phyloP scores from a whole-genome alignment of 30 jellyfish, hydroid and myxozoan genomes.

The Hydra vulgaris region DNA sequence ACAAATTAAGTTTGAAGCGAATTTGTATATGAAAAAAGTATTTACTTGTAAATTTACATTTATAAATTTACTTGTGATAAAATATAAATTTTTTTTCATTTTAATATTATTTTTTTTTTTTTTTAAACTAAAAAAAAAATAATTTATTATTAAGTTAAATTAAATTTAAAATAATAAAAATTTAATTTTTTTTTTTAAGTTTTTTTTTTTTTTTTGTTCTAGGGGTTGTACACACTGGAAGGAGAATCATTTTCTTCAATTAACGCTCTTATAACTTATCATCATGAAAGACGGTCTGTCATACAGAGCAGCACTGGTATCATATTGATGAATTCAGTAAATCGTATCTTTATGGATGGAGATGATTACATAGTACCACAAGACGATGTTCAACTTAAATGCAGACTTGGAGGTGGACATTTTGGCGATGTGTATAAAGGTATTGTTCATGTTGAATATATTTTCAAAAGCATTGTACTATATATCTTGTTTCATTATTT shows the following conservation, averaged over 20 bases:
- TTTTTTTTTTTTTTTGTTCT: slow-evolving; percentile 13
- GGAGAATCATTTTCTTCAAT: slow-evolving; percentile 44
- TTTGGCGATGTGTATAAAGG: slow-evolving; percentile 84
- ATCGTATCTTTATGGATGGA: slow-evolving; percentile 52
- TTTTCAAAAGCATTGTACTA: too few species aligned
- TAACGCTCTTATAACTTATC: slow-evolving; percentile 43
- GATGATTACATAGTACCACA: slow-evolving; percentile 47
- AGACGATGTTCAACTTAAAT: slow-evolving; percentile 44
- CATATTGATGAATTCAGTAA: slow-evolving; percentile 44
- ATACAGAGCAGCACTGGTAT: slow-evolving; percentile 41
- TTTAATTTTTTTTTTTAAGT: neutral
- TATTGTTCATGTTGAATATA: too few species aligned
- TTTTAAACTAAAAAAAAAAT: too few species aligned
- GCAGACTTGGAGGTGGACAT: slow-evolving; percentile 74
- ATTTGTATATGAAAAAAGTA: too few species aligned
- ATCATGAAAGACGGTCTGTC: slow-evolving; percentile 44
- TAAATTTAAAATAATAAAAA: neutral
- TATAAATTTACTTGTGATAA: too few species aligned
- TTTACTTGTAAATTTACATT: too few species aligned
- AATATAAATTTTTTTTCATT: too few species aligned
- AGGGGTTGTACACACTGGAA: slow-evolving; percentile 73
- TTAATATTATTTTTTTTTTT: too few species aligned
- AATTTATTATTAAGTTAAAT: too few species aligned
- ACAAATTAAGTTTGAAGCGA: too few species aligned
- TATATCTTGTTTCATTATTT: too few species aligned